phyloP scores from a whole-genome alignment of 2,797 vertebrate genomes.

The Danionella dracula region DNA sequence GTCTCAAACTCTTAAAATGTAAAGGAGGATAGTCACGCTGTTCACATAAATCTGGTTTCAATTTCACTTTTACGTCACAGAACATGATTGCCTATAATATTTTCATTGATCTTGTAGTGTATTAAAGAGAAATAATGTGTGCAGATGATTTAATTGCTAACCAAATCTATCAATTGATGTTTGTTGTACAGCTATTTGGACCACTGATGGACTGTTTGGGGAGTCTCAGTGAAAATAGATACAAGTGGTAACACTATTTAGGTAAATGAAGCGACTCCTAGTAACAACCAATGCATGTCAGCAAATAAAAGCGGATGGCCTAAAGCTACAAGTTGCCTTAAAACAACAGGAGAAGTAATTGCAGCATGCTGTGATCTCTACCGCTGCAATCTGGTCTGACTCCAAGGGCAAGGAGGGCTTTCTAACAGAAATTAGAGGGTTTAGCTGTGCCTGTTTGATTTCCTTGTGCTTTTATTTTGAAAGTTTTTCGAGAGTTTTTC shows the following conservation, averaged over 20 bases:
- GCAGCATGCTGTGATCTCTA: slow-evolving; percentile 39
- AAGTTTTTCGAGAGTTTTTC: background rate
- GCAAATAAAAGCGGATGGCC: slow-evolving; percentile 41
- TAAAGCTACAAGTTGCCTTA: slow-evolving; percentile 26
- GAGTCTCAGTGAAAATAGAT: slow-evolving; percentile 28
- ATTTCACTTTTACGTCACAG: too few species aligned
- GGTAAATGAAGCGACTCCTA: slow-evolving; percentile 48
- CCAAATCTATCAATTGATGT: background rate
- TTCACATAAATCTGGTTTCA: too few species aligned
- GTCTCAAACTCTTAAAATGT: too few species aligned
- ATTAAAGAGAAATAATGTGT: background rate
- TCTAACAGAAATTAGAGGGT: slow-evolving; percentile 24
- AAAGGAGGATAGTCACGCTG: too few species aligned
- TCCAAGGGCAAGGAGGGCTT: slow-evolving; percentile 28
- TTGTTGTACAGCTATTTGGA: background rate
- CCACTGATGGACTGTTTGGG: slow-evolving; percentile 11
- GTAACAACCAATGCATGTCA: slow-evolving; percentile 49
- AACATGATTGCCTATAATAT: too few species aligned
- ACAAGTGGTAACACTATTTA: slow-evolving; percentile 40
- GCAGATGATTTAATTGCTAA: background rate
- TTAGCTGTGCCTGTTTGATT: slow-evolving; percentile 30
- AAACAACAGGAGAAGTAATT: slow-evolving; percentile 42
- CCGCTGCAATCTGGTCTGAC: slow-evolving; percentile 13
- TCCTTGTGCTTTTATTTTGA: slow-evolving; percentile 27
- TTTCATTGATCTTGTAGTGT: background rate